These are phyloP conservation scores for Melinopterus prodromus DNA, from an alignment of 2,888 invertebrate species.

Conservation along the genomic window DNA sequence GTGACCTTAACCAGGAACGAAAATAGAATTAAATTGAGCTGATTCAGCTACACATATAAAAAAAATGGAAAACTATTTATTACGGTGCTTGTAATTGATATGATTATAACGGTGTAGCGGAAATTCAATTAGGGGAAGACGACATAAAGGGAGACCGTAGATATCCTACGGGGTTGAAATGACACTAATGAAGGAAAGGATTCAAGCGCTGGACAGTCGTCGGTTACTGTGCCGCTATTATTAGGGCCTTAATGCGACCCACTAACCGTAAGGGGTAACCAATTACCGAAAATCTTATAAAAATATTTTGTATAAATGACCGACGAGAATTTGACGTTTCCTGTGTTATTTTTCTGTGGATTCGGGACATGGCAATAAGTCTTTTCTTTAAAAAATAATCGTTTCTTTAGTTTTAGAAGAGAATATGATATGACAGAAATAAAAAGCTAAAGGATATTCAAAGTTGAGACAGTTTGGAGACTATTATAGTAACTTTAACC, in stretches of 20 bases:
- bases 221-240: slow-evolving; percentile 24
- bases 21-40: slow-evolving; percentile 32
- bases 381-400: no score
- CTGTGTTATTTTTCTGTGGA: slow-evolving; percentile 12
- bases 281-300: slow-evolving; percentile 34
- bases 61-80: slow-evolving; percentile 32
- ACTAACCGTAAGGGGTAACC: slow-evolving; percentile 37
- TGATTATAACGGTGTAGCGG: slow-evolving; percentile 34
- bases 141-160: slow-evolving; percentile 9
- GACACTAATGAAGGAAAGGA: slow-evolving; percentile 30
- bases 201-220: slow-evolving; percentile 22
- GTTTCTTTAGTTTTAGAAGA: no score
- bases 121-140: slow-evolving; percentile 34
- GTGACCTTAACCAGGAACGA: slow-evolving; percentile 27
- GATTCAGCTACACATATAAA: slow-evolving; percentile 19
- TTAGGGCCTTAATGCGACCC: slow-evolving; percentile 34
- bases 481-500: no score
- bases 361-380: neutral
- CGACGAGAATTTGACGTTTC: slow-evolving; percentile 33
- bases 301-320: slow-evolving; percentile 34
- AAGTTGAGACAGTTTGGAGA: no score
- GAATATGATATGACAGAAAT: no score
- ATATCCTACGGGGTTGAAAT: slow-evolving; percentile 29
- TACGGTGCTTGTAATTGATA: slow-evolving; percentile 31
- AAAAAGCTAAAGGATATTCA: no score